phyloP scores from a whole-genome alignment of 1,140 invertebrate genomes.

The Aphaenogaster ashmeadi region DNA sequence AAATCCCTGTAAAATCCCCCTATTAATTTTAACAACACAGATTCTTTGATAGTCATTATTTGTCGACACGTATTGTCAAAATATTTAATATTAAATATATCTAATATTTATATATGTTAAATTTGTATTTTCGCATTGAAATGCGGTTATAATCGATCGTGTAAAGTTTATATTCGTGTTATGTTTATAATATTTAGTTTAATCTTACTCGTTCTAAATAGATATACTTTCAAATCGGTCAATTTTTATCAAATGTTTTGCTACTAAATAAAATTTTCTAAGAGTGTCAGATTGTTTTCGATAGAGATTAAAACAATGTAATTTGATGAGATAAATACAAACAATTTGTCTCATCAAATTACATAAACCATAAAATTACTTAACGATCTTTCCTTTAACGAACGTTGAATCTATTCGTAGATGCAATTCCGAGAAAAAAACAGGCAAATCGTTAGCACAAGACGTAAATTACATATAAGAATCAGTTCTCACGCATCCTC shows the following conservation, averaged over 20 bases:
- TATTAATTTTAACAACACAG: neutral
- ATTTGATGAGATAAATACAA: neutral
- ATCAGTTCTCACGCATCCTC: neutral
- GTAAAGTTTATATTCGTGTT: neutral
- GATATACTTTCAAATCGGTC: neutral
- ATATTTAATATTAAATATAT: neutral
- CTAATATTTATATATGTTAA: neutral
- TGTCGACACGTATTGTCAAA: neutral
- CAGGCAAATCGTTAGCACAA: neutral
- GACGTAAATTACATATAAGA: conserved; percentile 6
- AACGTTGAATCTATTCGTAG: conserved; percentile 3
- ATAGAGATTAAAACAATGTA: neutral
- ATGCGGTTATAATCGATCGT: neutral
- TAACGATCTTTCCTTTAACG: neutral
- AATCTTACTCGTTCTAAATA: neutral
- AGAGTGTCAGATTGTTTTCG: neutral
- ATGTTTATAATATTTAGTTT: neutral
- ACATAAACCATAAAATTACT: conserved; percentile 20
- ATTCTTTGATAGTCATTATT: neutral
- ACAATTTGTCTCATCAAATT: neutral
- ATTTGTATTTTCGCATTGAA: neutral
- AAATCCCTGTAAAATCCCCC: neutral
- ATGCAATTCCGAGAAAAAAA: neutral
- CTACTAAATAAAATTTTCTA: neutral
- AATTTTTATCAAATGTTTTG: conserved; percentile 9